Percentiles rank a stretch among this genome's conserved stretches.
phyloP scores from a whole-genome alignment of 2,888 invertebrate genomes.

The Acleris laterana region DNA sequence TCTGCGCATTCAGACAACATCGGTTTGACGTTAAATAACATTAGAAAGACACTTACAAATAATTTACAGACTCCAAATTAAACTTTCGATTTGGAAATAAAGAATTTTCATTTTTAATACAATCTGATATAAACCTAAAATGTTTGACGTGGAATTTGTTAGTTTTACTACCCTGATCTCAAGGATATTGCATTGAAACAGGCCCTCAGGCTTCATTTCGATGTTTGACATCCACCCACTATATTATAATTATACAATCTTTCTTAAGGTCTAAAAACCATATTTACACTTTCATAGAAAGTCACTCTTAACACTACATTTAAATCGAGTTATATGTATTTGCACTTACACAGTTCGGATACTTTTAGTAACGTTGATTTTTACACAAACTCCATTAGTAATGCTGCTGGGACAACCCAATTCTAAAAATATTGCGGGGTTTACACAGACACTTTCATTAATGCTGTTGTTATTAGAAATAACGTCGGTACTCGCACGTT shows the following conservation, averaged over 20 bases:
- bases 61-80: too few relatives aligned
- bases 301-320: constrained; percentile 36
- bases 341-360: not conserved
- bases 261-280: constrained; percentile 13
- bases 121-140: too few relatives aligned
- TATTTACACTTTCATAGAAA: constrained; percentile 33
- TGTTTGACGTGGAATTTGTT: too few relatives aligned
- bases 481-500: constrained; percentile 56
- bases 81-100: not conserved
- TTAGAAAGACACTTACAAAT: not conserved
- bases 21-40: not conserved
- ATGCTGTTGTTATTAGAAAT: constrained; percentile 38
- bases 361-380: too few relatives aligned
- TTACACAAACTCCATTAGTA: too few relatives aligned
- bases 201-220: constrained; percentile 45
- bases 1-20: constrained; percentile 1
- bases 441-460: constrained; percentile 42
- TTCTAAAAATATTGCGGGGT: not conserved
- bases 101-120: not conserved
- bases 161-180: constrained; percentile 63
- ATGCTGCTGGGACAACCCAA: too few relatives aligned
- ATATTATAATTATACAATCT: not conserved
- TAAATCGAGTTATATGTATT: constrained; percentile 3
- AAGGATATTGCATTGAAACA: constrained; percentile 63
- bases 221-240: constrained; percentile 49